These are phyloP conservation scores for Perodicticus potto DNA, from an alignment of 2,797 vertebrate species.

Conservation along the genomic window DNA sequence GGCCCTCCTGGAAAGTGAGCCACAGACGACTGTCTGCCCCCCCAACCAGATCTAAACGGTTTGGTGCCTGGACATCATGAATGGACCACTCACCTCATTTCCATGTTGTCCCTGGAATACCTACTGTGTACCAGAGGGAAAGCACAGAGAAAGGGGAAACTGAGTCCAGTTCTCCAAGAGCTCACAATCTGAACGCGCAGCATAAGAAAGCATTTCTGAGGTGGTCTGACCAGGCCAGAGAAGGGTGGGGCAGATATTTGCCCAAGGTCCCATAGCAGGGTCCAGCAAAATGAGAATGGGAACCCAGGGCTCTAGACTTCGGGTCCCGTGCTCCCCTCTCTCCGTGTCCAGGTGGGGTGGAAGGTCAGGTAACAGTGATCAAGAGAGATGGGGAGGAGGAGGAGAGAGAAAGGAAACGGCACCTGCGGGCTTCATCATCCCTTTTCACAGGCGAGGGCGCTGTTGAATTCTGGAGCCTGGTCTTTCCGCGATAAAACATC, in stretches of 20 bases:
- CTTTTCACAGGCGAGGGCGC: background rate
- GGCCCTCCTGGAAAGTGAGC: background rate
- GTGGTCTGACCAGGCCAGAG: background rate
- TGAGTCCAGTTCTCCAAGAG: background rate
- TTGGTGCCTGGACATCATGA: background rate
- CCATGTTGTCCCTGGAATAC: background rate
- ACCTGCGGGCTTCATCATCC: background rate
- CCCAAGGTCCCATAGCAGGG: background rate
- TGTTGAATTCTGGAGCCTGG: background rate
- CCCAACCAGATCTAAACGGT: accelerated
- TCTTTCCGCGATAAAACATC: background rate
- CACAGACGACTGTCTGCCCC: background rate
- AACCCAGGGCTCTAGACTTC: background rate
- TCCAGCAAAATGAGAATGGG: background rate
- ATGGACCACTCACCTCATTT: background rate
- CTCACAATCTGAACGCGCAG: background rate
- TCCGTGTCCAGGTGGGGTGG: background rate
- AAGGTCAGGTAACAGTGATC: background rate
- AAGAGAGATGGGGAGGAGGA: background rate
- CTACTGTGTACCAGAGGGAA: background rate
- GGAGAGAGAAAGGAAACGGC: background rate
- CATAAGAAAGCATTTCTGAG: background rate
- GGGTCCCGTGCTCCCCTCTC: background rate
- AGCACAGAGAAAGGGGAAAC: background rate
- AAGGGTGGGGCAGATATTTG: background rate